Conservation (phyloP, 2,888 invertebrate species). For the Himalopsyche kuldschensis region DNA sequence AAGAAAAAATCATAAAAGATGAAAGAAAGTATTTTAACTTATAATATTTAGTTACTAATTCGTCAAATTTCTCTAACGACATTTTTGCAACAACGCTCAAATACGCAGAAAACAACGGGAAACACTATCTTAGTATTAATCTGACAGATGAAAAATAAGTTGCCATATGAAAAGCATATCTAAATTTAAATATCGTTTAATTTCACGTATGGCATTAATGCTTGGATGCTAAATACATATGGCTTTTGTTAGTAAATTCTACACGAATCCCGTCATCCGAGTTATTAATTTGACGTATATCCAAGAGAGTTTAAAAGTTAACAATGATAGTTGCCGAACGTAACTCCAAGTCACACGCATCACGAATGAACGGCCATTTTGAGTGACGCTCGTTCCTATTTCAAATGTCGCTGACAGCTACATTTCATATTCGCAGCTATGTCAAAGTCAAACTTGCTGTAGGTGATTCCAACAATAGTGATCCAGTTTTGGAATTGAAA, state of each 20-base stretch:
- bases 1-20: no score
- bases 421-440: neutral
- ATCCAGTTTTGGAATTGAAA: no score
- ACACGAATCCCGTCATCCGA: neutral
- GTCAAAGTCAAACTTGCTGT: neutral
- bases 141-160: neutral
- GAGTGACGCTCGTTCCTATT: neutral
- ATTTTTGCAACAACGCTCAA: no score
- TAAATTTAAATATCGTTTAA: neutral
- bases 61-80: no score
- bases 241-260: neutral
- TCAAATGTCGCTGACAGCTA: neutral
- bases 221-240: neutral
- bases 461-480: neutral
- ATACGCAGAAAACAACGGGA: no score
- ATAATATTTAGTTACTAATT: no score
- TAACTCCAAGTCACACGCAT: neutral
- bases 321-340: neutral
- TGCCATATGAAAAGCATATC: neutral
- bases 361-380: neutral
- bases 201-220: neutral
- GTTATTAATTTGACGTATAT: neutral
- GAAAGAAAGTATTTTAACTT: no score
- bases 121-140: no score
- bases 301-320: neutral